Evolutionary conservation across 2,113 vertebrate genomes (phyloP), one percentile per base, ranked within the genome.

Genomic region (Hipposideros armiger): DNA sequence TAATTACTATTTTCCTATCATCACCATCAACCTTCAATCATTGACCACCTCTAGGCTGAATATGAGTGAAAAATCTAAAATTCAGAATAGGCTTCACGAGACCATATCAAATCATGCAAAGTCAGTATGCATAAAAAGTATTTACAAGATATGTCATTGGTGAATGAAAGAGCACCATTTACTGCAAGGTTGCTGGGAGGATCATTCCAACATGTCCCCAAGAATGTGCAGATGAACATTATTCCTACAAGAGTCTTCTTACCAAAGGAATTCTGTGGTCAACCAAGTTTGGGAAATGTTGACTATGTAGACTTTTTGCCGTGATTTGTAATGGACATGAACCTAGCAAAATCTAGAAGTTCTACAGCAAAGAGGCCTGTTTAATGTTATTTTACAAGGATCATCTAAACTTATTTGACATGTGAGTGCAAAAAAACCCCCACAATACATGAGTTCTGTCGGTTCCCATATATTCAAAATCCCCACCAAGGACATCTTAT

Each of bases 41-140:
- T 87, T 67, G 62, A 80, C 36, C 56, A 84, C n/a, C 74, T 95
- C 56, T 87, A 47, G 78, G 2, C 26, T 92, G 76, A 90, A 58
- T 76, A 20, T 84, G 45, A 93, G 30, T 50, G 32, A 84, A 80
- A 28, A 74, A 83, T 62, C 54, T 54, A 52, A 78, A 20, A 66
- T 58, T 28, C 82, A 82, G 26, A 92, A 72, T 45, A 82, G 36
- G 15, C 26, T 91, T 93, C 32, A 50, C 11, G 88, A 72, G 78
- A 47, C 10, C 62, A 60, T 7, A 86, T 4, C 8, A 64, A 89
- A 50, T 78, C 10, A 90, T 36, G 26, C 56, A 54, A 81, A 77
- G 11, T 86, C 42, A 78, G n/a, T 50, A 24, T 52, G 16, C 56
- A 89, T 66, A 42, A 86, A 89, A 72, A 87, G 42, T 50, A 84